phyloP scores from a whole-genome alignment of 1,140 invertebrate genomes.

The Hycleus cichorii region DNA sequence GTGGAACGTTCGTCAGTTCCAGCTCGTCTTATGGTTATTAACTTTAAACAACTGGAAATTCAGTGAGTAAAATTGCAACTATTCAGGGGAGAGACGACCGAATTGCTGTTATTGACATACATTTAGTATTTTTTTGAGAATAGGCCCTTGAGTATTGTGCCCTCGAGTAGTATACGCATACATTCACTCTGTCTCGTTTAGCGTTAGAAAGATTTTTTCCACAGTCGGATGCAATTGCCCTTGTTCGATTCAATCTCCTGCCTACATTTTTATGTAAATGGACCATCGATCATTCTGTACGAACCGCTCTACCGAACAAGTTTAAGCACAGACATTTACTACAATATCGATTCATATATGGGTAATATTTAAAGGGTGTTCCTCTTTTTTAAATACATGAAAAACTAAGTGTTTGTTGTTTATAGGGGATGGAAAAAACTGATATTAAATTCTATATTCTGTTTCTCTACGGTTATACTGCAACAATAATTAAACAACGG shows the following conservation, averaged over 20 bases:
- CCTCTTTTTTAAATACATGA: background rate
- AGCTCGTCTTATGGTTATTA: too few relatives aligned
- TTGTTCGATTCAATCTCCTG: constrained; percentile 21
- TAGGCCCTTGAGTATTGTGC: too few relatives aligned
- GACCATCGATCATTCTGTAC: constrained; percentile 23
- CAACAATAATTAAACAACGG: constrained; percentile 1
- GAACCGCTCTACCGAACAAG: constrained; percentile 17
- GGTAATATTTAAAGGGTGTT: constrained; percentile 16
- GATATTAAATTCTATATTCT: background rate
- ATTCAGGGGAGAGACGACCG: too few relatives aligned
- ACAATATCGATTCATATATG: constrained; percentile 21
- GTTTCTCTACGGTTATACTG: background rate
- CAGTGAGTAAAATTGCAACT: too few relatives aligned
- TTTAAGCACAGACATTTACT: constrained; percentile 23
- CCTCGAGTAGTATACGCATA: too few relatives aligned
- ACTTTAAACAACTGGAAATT: too few relatives aligned
- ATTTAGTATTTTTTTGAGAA: too few relatives aligned
- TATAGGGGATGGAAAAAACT: background rate
- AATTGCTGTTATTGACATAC: too few relatives aligned
- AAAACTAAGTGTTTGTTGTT: background rate
- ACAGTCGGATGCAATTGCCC: constrained; percentile 15
- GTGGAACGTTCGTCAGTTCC: too few relatives aligned
- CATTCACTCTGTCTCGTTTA: too few relatives aligned
- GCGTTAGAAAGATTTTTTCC: background rate
- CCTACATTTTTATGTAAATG: constrained; percentile 26